Base-by-base conservation (phyloP, 2,888 invertebrate species). In the Mythimna impura region DNA sequence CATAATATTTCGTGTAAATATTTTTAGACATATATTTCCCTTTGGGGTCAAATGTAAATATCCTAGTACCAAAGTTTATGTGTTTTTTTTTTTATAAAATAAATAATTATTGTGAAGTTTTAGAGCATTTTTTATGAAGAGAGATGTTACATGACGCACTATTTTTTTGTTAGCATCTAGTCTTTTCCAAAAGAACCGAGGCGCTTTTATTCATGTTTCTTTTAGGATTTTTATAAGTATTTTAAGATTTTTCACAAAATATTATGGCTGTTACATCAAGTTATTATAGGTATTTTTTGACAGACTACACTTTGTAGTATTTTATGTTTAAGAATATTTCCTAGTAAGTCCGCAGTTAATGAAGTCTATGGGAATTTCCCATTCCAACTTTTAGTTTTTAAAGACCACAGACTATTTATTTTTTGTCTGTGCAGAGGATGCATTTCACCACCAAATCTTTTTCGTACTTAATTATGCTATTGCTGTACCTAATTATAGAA, bases 391-490 rank as follows among this genome's bases (percentile, higher is more conserved):
- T 58, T 69, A 55, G 55, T 67, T 68, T 40, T 71, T 54, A 34
- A 36, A 5, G 17, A 65, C 60, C 58, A 67, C 54, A 73, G 77
- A 55, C 36, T 43, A 7, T 17, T 5, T 57, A 34, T 10, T 14
- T 43, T 17, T 58, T 34, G 54, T 64, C 43, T 76, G 61, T 69
- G 71, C 55, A 71, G 50, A 70, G 65, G 58, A 84, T 90, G 91
- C 92, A 93, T 93, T 93, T 93, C 86, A 90, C 88, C 90, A 92
- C 91, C 91, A 92, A 93, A 92, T 86, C 87, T 85, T 85, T 90
- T 71, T 66, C 65, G 93, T 94, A 94, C 94, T 94, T 94, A 94
- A 94, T 83, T 92, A 92, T 85, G 60, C 71, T 73, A 73, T 88
- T 73, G 50, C 67, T 66, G 43, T 47, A 47, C 47, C 47, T 80